Conservation (phyloP, 2,113 vertebrate genomes). For the Cavia aperea region DNA sequence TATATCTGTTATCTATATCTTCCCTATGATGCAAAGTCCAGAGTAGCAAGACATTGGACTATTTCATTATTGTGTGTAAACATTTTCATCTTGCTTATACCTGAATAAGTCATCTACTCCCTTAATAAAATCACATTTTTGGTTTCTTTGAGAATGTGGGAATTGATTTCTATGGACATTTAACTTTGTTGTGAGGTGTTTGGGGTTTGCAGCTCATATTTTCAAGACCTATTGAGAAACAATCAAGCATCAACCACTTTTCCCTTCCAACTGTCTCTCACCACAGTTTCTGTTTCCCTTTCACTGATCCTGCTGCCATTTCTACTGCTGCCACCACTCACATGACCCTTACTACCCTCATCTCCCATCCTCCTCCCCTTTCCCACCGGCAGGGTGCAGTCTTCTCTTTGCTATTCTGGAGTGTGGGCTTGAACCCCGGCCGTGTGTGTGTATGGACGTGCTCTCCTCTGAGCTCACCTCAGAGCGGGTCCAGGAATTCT, state of each 20-base stretch:
- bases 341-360: too few species aligned
- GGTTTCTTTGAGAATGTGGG: neutral
- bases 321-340: neutral
- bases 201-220: neutral
- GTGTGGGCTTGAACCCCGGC: neutral
- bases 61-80: neutral
- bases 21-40: neutral
- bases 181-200: neutral
- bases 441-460: neutral
- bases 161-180: neutral
- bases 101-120: neutral
- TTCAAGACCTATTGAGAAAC: neutral
- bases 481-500: too few species aligned
- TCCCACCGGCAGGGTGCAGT: neutral
- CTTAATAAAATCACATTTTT: neutral
- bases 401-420: neutral
- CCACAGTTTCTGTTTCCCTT: neutral
- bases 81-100: neutral
- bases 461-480: neutral
- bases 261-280: too few species aligned
- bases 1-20: neutral
- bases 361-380: neutral
- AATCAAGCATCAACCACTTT: neutral
- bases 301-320: neutral
- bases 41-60: neutral